Base-by-base conservation (phyloP, 2,888 invertebrate genomes). In the Keiferia lycopersicella region DNA sequence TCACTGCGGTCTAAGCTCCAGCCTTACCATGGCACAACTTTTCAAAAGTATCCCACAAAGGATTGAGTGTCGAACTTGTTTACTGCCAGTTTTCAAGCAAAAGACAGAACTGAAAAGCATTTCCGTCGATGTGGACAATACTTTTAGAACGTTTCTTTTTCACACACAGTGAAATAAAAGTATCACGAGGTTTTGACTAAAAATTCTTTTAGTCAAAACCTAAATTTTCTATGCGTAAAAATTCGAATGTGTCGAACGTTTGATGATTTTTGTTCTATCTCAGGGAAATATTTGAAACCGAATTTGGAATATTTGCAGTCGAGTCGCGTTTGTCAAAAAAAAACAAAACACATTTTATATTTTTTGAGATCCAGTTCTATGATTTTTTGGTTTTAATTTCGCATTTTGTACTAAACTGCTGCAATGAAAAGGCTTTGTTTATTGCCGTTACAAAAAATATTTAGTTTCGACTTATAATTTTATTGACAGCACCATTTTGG, bases 41-140 rank as follows among this genome's bases (percentile, higher is more conserved):
- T 82, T 76, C 73, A 78, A 81, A 87, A 86, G 82, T 82, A 80
- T 79, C 77, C 86, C 85, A 84, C 88, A 88, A 88, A 88, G 88
- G 82, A 87, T 84, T 84, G 86, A 82, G 84, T 84, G 84, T 88
- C 84, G 82, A 88, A 89, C 85, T 87, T 87, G 85, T 83, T 86
- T 87, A 83, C 84, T 78, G 73, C 75, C 78, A 86, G 80, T 87
- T 84, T 74, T 74, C 78, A 82, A 83, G 84, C 81, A 84, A 83
- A 85, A 85, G 83, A 78, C 79, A 74, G 74, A 77, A 80, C 74
- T 76, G 71, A 77, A 85, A 82, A 84, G 81, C 80, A 82, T 83
- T 83, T 84, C 69, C 70, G 71, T 45, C 16, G 45, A 45, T 45
- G 45, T 45, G 45, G 45, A 45, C 45, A 45, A 45, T 45, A 45